These are phyloP conservation scores for Dysmachus trigonus DNA, from an alignment of 2,888 invertebrate genomes.

Conservation along the genomic window DNA sequence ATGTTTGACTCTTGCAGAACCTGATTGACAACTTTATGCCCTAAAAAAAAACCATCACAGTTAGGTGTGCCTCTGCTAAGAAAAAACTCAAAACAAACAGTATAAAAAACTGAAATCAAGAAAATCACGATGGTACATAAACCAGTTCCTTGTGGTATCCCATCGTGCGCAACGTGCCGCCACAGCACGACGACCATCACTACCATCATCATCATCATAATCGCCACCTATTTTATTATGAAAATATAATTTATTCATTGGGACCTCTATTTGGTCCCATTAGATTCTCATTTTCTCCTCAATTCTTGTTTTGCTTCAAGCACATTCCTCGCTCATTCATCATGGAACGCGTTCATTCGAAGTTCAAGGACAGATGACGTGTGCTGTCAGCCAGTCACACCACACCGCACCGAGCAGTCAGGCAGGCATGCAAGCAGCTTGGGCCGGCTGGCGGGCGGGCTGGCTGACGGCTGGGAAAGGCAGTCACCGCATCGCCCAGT, in stretches of 20 bases:
- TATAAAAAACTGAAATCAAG: neutral
- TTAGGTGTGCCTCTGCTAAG: neutral
- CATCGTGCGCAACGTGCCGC: neutral
- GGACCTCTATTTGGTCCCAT: neutral
- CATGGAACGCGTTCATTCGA: slow-evolving; percentile 51
- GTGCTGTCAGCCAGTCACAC: slow-evolving; percentile 9
- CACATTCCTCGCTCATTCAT: slow-evolving; percentile 31
- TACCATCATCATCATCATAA: neutral
- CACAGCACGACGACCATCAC: neutral
- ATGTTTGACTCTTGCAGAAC: neutral
- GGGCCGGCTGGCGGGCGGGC: neutral
- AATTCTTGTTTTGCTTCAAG: neutral
- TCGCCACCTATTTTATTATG: neutral
- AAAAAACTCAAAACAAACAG: neutral
- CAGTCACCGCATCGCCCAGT: neutral
- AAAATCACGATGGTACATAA: neutral
- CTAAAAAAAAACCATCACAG: neutral
- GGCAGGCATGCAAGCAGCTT: neutral
- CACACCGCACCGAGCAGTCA: neutral
- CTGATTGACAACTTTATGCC: neutral
- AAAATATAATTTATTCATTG: slow-evolving; percentile 7
- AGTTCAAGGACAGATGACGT: slow-evolving; percentile 55
- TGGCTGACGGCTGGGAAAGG: neutral
- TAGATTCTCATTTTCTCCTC: neutral
- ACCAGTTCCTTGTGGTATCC: neutral